Evolutionary conservation across 2,888 invertebrate genomes (phyloP).

Genomic region (Conomelus anceps): DNA sequence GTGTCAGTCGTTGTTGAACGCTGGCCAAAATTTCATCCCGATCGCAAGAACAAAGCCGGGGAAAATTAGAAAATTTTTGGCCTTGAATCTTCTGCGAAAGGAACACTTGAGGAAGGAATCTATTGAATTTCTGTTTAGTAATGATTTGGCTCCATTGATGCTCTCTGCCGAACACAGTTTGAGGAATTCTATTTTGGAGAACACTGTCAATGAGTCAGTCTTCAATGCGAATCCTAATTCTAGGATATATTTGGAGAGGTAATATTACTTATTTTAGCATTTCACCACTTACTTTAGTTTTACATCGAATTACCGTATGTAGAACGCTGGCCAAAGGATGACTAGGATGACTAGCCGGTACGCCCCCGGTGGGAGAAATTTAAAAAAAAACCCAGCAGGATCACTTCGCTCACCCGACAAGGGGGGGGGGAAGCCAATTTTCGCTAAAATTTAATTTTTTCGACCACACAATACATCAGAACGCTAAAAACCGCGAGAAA

Average conservation of each 20-base stretch:
- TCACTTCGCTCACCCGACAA: too few relatives aligned
- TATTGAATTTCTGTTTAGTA: neutral
- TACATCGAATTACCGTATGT: neutral
- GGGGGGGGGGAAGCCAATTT: too few relatives aligned
- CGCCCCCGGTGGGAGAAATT: too few relatives aligned
- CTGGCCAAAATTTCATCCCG: neutral
- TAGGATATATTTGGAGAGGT: neutral
- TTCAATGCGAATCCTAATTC: neutral
- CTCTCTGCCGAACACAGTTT: neutral
- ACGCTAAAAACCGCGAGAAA: too few relatives aligned
- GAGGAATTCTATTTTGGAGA: neutral
- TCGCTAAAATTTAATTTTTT: too few relatives aligned
- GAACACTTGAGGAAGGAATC: neutral
- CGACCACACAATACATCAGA: too few relatives aligned
- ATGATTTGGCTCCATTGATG: neutral
- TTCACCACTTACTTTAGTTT: neutral
- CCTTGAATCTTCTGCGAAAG: neutral
- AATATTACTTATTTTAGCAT: neutral
- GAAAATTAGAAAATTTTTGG: neutral
- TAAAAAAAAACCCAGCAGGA: too few relatives aligned
- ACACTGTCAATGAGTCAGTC: neutral
- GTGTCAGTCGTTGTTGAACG: neutral
- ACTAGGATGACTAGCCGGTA: too few relatives aligned
- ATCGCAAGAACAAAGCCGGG: neutral
- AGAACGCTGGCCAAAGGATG: neutral